These are phyloP conservation scores for Sebastes schlegelii DNA, from an alignment of 2,113 vertebrate species.

Conservation along the genomic window DNA sequence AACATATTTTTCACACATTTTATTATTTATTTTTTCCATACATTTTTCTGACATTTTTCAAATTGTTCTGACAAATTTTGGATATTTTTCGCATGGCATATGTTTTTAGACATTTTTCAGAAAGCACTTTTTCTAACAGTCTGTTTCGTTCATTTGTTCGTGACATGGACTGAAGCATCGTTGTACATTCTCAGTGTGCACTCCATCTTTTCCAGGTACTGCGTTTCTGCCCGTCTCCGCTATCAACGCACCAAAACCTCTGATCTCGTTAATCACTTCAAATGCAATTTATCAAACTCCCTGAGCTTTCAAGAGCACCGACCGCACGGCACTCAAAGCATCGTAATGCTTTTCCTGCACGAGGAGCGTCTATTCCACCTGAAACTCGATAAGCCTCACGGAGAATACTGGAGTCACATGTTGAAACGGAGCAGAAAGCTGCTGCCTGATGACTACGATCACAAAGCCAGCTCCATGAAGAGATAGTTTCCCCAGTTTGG, in stretches of 20 bases:
- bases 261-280: slow-evolving; percentile 27
- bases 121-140: too few relatives aligned
- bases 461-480: too few relatives aligned
- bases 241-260: background rate
- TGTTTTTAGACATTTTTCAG: too few relatives aligned
- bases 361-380: background rate
- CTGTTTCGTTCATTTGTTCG: too few relatives aligned
- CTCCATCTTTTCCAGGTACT: background rate
- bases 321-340: background rate
- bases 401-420: background rate
- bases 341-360: background rate
- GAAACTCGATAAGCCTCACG: background rate
- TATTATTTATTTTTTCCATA: too few relatives aligned
- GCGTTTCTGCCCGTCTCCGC: background rate
- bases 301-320: background rate
- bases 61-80: too few relatives aligned
- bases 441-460: background rate
- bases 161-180: too few relatives aligned
- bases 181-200: background rate
- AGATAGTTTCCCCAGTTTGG: too few relatives aligned
- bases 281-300: slow-evolving; percentile 17
- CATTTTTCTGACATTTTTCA: too few relatives aligned
- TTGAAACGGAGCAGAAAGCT: background rate
- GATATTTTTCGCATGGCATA: too few relatives aligned
- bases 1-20: too few relatives aligned